phyloP scores from a whole-genome alignment of 2,888 invertebrate species.

The Tridacna crocea region DNA sequence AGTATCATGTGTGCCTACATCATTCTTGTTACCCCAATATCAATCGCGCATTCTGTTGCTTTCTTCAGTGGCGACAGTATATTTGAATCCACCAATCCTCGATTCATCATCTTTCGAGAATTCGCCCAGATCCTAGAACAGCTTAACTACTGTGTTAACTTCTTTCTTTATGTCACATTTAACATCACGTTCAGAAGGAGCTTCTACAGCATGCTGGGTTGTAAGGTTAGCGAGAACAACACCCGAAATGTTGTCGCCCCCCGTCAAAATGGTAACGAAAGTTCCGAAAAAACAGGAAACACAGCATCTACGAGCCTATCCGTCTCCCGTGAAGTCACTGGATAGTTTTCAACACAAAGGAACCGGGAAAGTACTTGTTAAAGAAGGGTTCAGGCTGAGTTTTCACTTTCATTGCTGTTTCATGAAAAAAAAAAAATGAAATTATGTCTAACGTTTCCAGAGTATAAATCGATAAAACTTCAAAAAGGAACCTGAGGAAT shows the following conservation, averaged over 20 bases:
- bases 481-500: no score
- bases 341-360: neutral
- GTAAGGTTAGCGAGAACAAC: neutral
- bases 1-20: conserved; percentile 67
- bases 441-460: no score
- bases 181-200: conserved; percentile 54
- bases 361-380: no score
- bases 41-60: conserved; percentile 63
- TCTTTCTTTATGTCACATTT: conserved; percentile 68
- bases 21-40: conserved; percentile 67
- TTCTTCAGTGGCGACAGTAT: conserved; percentile 60
- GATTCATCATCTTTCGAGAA: conserved; percentile 64
- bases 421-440: no score
- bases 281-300: neutral
- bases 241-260: neutral
- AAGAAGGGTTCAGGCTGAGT: no score
- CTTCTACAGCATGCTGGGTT: conserved; percentile 21
- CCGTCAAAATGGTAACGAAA: neutral
- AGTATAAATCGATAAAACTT: no score
- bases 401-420: no score
- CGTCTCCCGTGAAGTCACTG: neutral
- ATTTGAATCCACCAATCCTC: conserved; percentile 56
- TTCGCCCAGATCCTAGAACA: conserved; percentile 67
- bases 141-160: conserved; percentile 72
- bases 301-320: neutral